A percentile compares a stretch with the other conserved stretches of the same genome.
These are phyloP conservation scores for Dipodomys spectabilis DNA, from an alignment of 2,113 vertebrate species.

Conservation along the genomic window DNA sequence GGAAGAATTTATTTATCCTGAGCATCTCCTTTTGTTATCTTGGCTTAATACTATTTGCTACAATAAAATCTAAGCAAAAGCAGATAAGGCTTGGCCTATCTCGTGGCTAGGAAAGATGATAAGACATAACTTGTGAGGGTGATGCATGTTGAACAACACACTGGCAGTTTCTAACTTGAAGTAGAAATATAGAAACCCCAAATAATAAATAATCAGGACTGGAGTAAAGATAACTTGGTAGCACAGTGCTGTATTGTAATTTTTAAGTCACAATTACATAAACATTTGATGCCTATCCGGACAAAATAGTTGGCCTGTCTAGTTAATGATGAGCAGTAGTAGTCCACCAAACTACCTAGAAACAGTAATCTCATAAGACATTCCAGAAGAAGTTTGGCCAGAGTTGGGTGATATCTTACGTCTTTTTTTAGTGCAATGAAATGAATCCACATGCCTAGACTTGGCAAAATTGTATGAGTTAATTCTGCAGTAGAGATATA, in stretches of 20 bases:
- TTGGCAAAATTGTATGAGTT: constrained; percentile 18
- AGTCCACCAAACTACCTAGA: neutral
- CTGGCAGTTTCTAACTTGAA: constrained; percentile 14
- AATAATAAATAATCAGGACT: neutral
- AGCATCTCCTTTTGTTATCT: constrained; percentile 29
- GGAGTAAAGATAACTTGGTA: neutral
- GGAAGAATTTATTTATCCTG: constrained; percentile 55
- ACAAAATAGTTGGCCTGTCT: neutral
- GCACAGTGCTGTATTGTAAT: neutral
- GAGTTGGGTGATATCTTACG: neutral
- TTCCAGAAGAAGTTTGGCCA: constrained; percentile 10
- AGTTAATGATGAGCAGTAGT: neutral
- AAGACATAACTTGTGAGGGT: neutral
- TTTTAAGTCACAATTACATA: neutral
- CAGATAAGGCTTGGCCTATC: constrained; percentile 16
- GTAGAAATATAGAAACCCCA: neutral
- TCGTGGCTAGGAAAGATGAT: neutral
- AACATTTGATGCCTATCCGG: neutral
- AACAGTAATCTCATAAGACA: neutral
- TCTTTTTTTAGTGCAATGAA: neutral
- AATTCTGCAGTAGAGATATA: constrained; percentile 22
- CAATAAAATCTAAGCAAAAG: constrained; percentile 67
- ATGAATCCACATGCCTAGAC: neutral
- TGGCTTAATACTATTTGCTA: constrained; percentile 54
- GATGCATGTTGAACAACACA: neutral